Base-by-base conservation (phyloP, 2,888 invertebrate genomes). In the Leucoptera coffeella region DNA sequence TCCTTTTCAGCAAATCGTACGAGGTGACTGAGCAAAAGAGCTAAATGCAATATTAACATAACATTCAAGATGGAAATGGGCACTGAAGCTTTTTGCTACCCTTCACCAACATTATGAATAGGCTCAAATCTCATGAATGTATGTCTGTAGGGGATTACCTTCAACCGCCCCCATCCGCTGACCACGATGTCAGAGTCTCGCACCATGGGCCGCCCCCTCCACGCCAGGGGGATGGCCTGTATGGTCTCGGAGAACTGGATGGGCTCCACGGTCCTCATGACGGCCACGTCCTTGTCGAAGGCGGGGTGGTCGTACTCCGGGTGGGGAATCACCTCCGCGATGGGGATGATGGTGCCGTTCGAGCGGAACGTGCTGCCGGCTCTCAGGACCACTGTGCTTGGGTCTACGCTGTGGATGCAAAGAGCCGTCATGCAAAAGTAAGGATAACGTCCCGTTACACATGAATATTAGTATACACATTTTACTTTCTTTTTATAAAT, bases 231-330 rank as follows among this genome's bases (percentile, higher is more conserved):
- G 13, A 65, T 47, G 0, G 62, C 47, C 28, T 54, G 46, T 0
- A 61, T 51, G 1, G 42, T 45, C 1, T 54, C 52, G 12, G 36
- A 43, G 23, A 64, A 57, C 26, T 47, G 25, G 2, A 67, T 55
- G 0, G 61, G 61, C 0, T 52, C 41, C 2, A 35, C 51, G 0
- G 65, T 62, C 36, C 37, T 56, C 55, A 65, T 60, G 7, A 60
- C 56, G 0, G 60, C 64, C 0, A 65, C 54, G 28, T 67, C 67
- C 22, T 64, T 62, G 34, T 67, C 67, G 28, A 61, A 67, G 0
- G 38, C 35, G 2, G 65, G 62, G n/a, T 39, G 33, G 29, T 61
- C 42, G 29, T 64, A 67, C 15, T 53, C 36, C 0, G 67, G 60
- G 22, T 64, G 62, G 0, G 62, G 45, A 1, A 32, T 59, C 2